Conservation (phyloP, 2,888 invertebrate genomes). For the Ctena decussata region DNA sequence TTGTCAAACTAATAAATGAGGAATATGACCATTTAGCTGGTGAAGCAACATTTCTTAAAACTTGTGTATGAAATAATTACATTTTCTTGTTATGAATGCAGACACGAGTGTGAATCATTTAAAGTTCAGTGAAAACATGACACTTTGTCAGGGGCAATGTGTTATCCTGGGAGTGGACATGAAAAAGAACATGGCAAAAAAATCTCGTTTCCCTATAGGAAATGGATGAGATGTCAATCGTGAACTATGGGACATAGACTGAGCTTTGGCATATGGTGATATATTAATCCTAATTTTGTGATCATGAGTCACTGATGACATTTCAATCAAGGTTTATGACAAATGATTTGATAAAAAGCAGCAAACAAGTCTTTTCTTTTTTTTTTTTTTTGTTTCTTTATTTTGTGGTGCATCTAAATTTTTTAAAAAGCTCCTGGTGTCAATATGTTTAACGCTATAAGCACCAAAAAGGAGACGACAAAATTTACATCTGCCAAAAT, state of each 20-base stretch:
- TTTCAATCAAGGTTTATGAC: background rate
- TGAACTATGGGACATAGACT: background rate
- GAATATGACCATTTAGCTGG: background rate
- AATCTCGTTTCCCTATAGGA: background rate
- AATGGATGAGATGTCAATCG: background rate
- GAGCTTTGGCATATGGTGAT: background rate
- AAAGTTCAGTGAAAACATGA: slow-evolving; percentile 36
- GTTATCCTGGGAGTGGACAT: background rate
- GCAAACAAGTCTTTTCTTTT: no score
- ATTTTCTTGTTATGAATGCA: slow-evolving; percentile 32
- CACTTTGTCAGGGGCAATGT: slow-evolving; percentile 35
- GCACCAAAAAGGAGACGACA: no score
- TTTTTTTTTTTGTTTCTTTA: no score
- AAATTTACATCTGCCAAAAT: no score
- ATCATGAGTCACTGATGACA: background rate
- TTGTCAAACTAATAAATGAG: slow-evolving; percentile 1
- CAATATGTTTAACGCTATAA: no score
- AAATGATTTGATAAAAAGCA: background rate
- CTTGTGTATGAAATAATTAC: slow-evolving; percentile 24
- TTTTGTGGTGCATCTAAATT: no score
- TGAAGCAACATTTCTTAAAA: background rate
- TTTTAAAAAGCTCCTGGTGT: no score
- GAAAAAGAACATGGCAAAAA: background rate
- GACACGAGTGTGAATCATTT: slow-evolving; percentile 48
- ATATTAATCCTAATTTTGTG: background rate